Base-by-base conservation (phyloP, 1,140 invertebrate genomes). In the Conus betulinus region DNA sequence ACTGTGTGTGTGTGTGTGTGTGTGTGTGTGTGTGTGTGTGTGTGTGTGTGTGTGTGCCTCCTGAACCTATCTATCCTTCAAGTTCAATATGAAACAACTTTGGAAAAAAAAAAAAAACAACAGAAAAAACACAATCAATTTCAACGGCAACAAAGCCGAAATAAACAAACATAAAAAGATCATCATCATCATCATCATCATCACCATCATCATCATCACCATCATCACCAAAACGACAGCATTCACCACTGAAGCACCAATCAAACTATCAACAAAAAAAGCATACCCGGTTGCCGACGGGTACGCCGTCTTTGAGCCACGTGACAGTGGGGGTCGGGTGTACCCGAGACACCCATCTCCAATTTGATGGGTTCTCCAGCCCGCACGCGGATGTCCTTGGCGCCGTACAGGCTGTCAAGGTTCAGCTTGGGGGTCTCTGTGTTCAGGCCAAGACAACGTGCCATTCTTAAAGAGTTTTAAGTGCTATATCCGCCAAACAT, bases 281-380 rank as follows among this genome's bases (percentile, higher is more conserved):
- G 87, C 93, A 76, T 88, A 93, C 93, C 88, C 92, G 91, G 83
- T 82, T 91, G 53, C 90, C 91, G 63, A 94, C 85, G 52, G 93
- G 94, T 88, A 97, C 96, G 13, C 97, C 96, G 93, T 98, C 97
- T 94, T 98, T 98, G 13, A 96, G 97, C 99, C 99, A 99, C 92
- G 97, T 97, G 88, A 99, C 97, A 5, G 96, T 97, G 39, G 0
- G 99, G 99, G 82, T 97, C 97, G 3, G 99, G 99, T 39, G 99
- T 98, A 88, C 99, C 99, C 91, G 97, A 97, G 82, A 99, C 97
- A 85, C 98, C 98, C 95, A 99, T 98, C 93, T 97, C 97, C 90
- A 99, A 97, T 92, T 98, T 98, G 83, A 99, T 97, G 6, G 99
- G 99, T 95, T 99, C 99, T 89, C 99, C 99, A 93, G 99, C 99